phyloP scores from a whole-genome alignment of 92 coral and sea anemone genomes.

The Umimayanthus chanpuru region DNA sequence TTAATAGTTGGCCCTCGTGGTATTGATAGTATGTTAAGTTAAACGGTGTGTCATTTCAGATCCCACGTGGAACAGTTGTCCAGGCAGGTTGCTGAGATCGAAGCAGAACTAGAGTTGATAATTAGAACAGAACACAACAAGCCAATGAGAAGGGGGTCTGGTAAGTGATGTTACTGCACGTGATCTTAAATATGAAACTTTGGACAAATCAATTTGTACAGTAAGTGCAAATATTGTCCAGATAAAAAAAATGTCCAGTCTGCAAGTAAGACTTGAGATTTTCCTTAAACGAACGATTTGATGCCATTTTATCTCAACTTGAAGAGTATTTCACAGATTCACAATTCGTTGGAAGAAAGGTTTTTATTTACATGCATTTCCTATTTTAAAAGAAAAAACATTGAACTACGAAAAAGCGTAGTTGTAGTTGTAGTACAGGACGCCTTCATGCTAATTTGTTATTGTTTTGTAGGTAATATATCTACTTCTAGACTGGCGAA shows the following conservation, averaged over 20 bases:
- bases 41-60: slow-evolving; percentile 41
- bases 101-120: slow-evolving; percentile 61
- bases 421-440: background rate
- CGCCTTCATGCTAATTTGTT: no score
- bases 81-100: slow-evolving; percentile 65
- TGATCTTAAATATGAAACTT: no score
- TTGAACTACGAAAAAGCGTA: background rate
- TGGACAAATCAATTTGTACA: no score
- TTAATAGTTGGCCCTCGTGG: background rate
- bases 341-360: no score
- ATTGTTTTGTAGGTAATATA: slow-evolving; percentile 3
- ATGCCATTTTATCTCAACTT: no score
- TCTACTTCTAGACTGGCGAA: background rate
- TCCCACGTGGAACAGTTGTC: slow-evolving; percentile 56
- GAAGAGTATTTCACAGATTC: no score
- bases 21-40: background rate
- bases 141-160: background rate
- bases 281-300: no score
- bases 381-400: no score
- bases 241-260: no score
- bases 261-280: no score
- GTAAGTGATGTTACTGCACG: background rate
- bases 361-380: no score
- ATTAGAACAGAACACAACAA: background rate
- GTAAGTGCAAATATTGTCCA: no score